These are phyloP conservation scores for Heliconius congener DNA, from an alignment of 1,140 invertebrate species.

Conservation along the genomic window DNA sequence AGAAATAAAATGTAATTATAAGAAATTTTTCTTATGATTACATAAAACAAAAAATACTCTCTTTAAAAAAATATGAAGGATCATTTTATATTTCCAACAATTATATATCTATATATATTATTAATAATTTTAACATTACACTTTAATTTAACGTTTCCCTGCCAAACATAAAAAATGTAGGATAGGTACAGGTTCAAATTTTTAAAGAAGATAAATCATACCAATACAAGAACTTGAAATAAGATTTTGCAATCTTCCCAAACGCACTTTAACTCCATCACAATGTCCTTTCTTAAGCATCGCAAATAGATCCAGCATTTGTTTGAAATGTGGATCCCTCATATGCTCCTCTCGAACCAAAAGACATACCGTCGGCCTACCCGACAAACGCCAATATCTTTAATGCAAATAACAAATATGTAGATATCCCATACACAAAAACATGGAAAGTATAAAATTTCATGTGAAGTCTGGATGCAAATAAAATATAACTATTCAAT, in stretches of 20 bases:
- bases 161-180: not conserved
- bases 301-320: constrained; percentile 97
- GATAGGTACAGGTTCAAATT: too few relatives aligned
- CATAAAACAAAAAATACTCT: too few relatives aligned
- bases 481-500: too few relatives aligned
- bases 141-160: not conserved
- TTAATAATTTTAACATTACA: too few relatives aligned
- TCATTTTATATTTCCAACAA: too few relatives aligned
- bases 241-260: constrained; percentile 97
- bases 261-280: constrained; percentile 96
- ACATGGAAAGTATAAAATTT: too few relatives aligned
- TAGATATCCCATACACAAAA: too few relatives aligned
- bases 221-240: constrained; percentile 96
- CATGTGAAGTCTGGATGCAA: too few relatives aligned
- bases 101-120: too few relatives aligned
- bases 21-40: too few relatives aligned
- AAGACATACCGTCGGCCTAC: constrained; percentile 97
- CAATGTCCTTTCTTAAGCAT: constrained; percentile 98
- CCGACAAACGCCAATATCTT: constrained; percentile 97
- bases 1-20: too few relatives aligned
- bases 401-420: not conserved
- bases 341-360: constrained; percentile 98
- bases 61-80: too few relatives aligned
- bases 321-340: constrained; percentile 97
- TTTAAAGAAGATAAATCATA: constrained; percentile 58